Evolutionary conservation across 2,113 vertebrate genomes (phyloP).

Genomic region (Serilophus lunatus): DNA sequence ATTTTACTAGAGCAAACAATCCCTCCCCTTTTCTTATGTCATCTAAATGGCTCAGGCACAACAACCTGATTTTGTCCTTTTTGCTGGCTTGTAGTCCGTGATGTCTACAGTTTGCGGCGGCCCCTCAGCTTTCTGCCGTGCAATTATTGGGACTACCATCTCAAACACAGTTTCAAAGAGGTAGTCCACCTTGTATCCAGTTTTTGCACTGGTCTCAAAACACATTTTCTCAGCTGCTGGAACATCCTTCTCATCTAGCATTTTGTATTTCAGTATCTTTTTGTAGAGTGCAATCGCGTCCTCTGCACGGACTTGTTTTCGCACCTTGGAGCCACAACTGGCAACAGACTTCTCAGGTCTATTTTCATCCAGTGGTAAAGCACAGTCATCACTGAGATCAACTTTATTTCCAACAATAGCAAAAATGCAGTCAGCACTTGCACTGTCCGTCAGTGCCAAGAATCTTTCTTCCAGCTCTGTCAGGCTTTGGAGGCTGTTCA

Average conservation of each 20-base stretch:
- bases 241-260: constrained; percentile 82
- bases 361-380: neutral
- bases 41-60: constrained; percentile 45
- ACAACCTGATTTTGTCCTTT: constrained; percentile 70
- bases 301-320: constrained; percentile 81
- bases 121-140: constrained; percentile 80
- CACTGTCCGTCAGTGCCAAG: constrained; percentile 90
- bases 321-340: constrained; percentile 42
- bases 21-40: neutral
- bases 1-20: neutral
- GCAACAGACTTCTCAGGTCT: neutral
- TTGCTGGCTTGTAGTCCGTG: constrained; percentile 64
- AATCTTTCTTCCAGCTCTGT: constrained; percentile 92
- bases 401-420: constrained; percentile 93
- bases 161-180: constrained; percentile 93
- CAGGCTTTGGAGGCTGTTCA: constrained; percentile 89
- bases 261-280: constrained; percentile 87
- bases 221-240: constrained; percentile 90
- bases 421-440: constrained; percentile 89
- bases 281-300: constrained; percentile 86
- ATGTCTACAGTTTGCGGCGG: constrained; percentile 83
- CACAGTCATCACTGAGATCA: constrained; percentile 79
- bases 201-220: constrained; percentile 97
- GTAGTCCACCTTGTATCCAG: constrained; percentile 87
- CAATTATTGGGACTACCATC: constrained; percentile 85